These are phyloP conservation scores for Delichon dasypus DNA, from an alignment of 2,797 vertebrate species.

Conservation along the genomic window DNA sequence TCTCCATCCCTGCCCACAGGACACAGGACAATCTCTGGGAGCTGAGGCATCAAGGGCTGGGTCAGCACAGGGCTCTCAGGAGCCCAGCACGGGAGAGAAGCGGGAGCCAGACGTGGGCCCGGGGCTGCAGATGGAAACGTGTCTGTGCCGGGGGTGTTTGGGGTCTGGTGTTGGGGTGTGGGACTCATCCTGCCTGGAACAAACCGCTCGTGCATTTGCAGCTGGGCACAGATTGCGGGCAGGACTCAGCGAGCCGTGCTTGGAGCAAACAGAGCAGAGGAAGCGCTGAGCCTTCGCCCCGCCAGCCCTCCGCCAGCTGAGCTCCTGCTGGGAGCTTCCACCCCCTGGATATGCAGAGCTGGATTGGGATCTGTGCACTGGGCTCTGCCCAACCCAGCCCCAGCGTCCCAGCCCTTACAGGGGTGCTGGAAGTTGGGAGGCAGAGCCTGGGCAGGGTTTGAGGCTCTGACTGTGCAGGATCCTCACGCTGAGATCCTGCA, in stretches of 20 bases:
- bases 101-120: background rate
- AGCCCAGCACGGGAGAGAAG: background rate
- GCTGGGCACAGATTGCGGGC: background rate
- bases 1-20: background rate
- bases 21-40: background rate
- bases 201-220: background rate
- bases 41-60: background rate
- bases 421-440: background rate
- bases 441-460: background rate
- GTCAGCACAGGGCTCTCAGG: background rate
- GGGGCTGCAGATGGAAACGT: background rate
- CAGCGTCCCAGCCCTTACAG: background rate
- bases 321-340: background rate
- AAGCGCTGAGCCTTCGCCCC: background rate
- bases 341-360: background rate
- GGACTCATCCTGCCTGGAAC: background rate
- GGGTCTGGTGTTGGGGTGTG: background rate
- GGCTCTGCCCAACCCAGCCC: background rate
- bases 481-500: background rate
- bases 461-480: background rate
- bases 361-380: background rate
- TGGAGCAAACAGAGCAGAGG: background rate
- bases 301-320: constrained; percentile 32
- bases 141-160: background rate
- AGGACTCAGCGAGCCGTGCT: background rate